Base-by-base conservation (phyloP, 2,113 vertebrate genomes). In the Cercopithecus mona region DNA sequence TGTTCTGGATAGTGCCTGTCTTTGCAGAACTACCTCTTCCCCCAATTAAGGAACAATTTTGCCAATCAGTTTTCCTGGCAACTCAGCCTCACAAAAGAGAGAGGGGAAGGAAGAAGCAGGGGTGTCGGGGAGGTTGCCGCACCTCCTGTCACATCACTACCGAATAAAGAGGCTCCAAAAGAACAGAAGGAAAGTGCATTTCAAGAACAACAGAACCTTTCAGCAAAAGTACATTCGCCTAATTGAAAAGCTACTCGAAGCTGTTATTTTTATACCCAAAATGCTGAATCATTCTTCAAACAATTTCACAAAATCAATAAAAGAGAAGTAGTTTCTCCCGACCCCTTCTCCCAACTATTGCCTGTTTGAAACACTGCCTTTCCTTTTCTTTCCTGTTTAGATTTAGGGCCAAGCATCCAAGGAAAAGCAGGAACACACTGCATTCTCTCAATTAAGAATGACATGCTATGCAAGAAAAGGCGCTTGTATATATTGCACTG, bases 251-350 rank as follows among this genome's bases (percentile, higher is more conserved):
- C 1, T 0, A 43, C 97, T 59, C 0, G 38, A 81, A 79, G 88
- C 27, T 38, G 93, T 96, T 96, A 98, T 75, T 91, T 97, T 97
- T 97, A 88, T 88, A 92, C 78, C 92, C 86, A 72, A 94, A 98
- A 97, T 4, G 94, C 96, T 98, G 98, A 90, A 68, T 93, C 84
- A 43, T 30, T 22, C 94, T 96, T 96, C 90, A 9, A 91, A 94
- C 90, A 89, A 45, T 75, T 8, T 96, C 96, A 81, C 85, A 90
- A 92, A 97, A 97, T 97, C 98, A 97, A 97, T 96, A 98, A 91
- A 25, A 88, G 79, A 82, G 73, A 85, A 93, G 88, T n/a, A 87
- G 94, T 87, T 91, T 96, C 90, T 81, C 43, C 57, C 0, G 8
- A 73, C 95, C 89, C 83, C 75, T 59, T 76, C 57, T 90, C 94